Conservation (phyloP, 2,888 invertebrate genomes). For the Nudaria mundana region DNA sequence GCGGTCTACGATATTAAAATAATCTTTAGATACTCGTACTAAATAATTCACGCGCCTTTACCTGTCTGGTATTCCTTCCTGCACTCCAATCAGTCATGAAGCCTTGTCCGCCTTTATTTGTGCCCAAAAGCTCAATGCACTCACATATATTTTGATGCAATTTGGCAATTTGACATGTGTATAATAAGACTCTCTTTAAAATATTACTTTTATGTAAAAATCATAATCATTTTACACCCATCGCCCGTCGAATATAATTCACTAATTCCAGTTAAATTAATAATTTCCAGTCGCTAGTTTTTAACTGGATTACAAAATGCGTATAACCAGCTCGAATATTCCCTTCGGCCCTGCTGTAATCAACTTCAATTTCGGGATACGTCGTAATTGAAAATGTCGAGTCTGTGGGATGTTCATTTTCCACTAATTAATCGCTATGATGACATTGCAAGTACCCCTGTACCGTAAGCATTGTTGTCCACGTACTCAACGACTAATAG, state of each 20-base stretch:
- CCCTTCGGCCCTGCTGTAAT: constrained; percentile 63
- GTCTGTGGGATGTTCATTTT: constrained; percentile 74
- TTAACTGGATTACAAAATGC: constrained; percentile 52
- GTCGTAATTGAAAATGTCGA: constrained; percentile 77
- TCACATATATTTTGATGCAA: no score
- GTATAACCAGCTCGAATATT: constrained; percentile 48
- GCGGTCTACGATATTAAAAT: neutral
- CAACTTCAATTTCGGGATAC: constrained; percentile 55
- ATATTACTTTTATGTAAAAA: no score
- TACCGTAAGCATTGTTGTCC: constrained; percentile 40
- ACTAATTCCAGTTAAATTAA: constrained; percentile 29
- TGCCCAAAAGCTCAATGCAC: no score
- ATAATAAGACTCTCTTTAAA: no score
- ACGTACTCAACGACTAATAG: constrained; percentile 13
- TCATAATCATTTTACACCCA: constrained; percentile 3
- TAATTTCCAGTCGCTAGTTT: constrained; percentile 48
- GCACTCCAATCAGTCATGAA: no score
- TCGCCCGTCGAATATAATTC: constrained; percentile 17
- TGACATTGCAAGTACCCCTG: constrained; percentile 54
- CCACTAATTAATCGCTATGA: constrained; percentile 78
- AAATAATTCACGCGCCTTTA: no score
- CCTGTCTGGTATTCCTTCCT: no score
- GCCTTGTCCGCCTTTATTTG: no score
- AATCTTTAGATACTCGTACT: no score
- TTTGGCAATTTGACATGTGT: no score